These are phyloP conservation scores for Choloepus hoffmanni DNA, from an alignment of 2,113 vertebrate genomes.

Conservation along the genomic window DNA sequence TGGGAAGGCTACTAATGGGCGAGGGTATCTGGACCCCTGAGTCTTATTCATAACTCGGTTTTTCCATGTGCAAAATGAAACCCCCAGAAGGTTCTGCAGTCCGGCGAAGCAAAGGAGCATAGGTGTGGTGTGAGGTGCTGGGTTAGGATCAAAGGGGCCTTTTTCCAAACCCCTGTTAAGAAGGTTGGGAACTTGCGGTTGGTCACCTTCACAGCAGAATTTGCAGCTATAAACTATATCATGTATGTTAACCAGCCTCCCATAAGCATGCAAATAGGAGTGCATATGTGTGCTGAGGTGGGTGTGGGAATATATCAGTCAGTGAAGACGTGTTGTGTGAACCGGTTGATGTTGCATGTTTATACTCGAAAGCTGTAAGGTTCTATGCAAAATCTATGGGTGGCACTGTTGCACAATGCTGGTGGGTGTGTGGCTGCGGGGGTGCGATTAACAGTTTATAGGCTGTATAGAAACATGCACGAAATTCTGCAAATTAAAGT, in stretches of 20 bases:
- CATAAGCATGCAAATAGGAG: background rate
- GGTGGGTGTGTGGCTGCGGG: constrained; percentile 10
- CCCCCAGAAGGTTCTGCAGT: background rate
- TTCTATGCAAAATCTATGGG: constrained; percentile 63
- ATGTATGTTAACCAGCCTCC: background rate
- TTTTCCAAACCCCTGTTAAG: background rate
- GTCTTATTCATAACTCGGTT: background rate
- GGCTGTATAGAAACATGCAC: background rate
- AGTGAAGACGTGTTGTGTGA: background rate
- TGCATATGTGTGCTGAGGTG: constrained; percentile 7
- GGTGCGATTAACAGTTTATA: constrained; percentile 29
- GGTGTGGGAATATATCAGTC: constrained; percentile 65
- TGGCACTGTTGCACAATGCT: constrained; percentile 68
- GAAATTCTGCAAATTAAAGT: background rate
- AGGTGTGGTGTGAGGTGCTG: background rate
- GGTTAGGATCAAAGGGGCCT: background rate
- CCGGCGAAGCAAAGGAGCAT: background rate
- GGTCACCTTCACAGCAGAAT: background rate
- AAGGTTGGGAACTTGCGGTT: background rate
- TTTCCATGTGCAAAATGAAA: background rate
- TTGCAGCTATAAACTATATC: background rate
- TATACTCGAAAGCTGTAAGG: constrained; percentile 66
- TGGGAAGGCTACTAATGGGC: background rate
- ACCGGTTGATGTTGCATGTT: constrained; percentile 9
- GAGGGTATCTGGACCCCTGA: background rate